These are phyloP conservation scores for Fringilla coelebs DNA, from an alignment of 2,797 vertebrate genomes.

Conservation along the genomic window DNA sequence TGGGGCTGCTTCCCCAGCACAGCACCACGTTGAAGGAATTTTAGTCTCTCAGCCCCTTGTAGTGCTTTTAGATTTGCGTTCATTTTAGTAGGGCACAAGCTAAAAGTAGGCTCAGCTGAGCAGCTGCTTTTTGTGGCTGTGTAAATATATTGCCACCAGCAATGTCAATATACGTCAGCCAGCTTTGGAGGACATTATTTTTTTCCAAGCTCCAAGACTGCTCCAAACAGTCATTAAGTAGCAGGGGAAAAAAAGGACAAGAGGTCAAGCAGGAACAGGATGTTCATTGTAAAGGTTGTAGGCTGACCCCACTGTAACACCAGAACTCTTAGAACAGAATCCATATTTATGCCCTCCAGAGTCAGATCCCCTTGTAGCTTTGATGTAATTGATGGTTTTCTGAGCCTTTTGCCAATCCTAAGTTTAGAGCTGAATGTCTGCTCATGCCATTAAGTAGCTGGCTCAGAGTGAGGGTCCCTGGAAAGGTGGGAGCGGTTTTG, in stretches of 20 bases:
- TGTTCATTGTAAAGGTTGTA: slow-evolving; percentile 66
- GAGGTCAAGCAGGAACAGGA: slow-evolving; percentile 70
- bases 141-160: slow-evolving; percentile 61
- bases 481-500: slow-evolving; percentile 61
- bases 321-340: slow-evolving; percentile 38
- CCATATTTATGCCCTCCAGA: slow-evolving; percentile 52
- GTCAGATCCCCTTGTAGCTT: slow-evolving; percentile 45
- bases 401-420: slow-evolving; percentile 57
- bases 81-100: background rate
- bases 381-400: slow-evolving; percentile 69
- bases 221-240: slow-evolving; percentile 47
- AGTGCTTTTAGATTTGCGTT: slow-evolving; percentile 2
- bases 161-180: slow-evolving; percentile 39
- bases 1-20: background rate
- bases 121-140: slow-evolving; percentile 48
- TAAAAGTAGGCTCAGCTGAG: slow-evolving; percentile 35
- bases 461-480: slow-evolving; percentile 48
- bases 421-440: slow-evolving; percentile 50
- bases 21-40: background rate
- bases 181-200: background rate
- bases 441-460: slow-evolving; percentile 66
- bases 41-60: background rate
- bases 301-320: slow-evolving; percentile 63
- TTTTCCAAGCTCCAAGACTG: slow-evolving; percentile 41
- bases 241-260: slow-evolving; percentile 55